phyloP scores from a whole-genome alignment of 2,888 invertebrate genomes.

The Notodonta ziczac region DNA sequence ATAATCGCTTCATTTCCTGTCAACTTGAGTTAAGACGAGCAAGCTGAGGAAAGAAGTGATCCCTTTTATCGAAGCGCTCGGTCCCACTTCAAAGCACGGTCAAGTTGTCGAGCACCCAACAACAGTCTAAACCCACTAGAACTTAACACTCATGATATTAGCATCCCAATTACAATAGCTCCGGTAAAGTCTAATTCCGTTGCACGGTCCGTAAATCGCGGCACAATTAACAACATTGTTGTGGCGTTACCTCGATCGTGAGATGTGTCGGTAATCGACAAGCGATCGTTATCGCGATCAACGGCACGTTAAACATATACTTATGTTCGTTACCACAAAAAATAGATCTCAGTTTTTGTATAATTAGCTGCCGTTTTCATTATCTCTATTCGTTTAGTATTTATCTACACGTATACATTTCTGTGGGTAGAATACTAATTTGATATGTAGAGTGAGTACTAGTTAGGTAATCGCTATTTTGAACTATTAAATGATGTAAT shows the following conservation, averaged over 20 bases:
- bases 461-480: too few relatives aligned
- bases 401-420: neutral
- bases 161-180: conserved; percentile 45
- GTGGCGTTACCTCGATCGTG: conserved; percentile 32
- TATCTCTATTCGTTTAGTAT: neutral
- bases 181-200: conserved; percentile 52
- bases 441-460: conserved; percentile 9
- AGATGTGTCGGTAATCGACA: conserved; percentile 20
- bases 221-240: conserved; percentile 62
- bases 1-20: too few relatives aligned
- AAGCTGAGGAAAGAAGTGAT: too few relatives aligned
- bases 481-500: too few relatives aligned
- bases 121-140: neutral
- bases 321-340: conserved; percentile 3
- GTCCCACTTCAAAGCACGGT: too few relatives aligned
- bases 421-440: conserved; percentile 5
- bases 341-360: conserved; percentile 3
- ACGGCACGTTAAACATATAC: conserved; percentile 5
- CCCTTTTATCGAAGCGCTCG: too few relatives aligned
- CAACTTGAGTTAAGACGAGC: too few relatives aligned
- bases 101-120: too few relatives aligned
- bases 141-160: neutral
- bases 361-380: conserved; percentile 2
- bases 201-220: conserved; percentile 65
- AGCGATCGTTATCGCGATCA: conserved; percentile 18